Base-by-base conservation (phyloP, 2,113 vertebrate genomes). In the Emydura subglobosa region DNA sequence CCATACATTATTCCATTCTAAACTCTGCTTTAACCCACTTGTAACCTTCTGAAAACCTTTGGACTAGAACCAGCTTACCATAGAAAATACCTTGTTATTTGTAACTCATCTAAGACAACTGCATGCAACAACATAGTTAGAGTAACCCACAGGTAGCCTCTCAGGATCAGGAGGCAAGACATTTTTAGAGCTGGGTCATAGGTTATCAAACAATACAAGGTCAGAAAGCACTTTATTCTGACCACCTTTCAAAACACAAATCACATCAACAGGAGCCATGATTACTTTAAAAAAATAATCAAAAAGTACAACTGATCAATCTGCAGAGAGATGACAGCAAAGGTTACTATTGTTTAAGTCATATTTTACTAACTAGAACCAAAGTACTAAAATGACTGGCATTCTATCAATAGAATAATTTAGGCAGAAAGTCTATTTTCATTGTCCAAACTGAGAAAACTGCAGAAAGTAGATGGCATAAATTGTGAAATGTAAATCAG, bases 1-100 rank as follows among this genome's bases (percentile, higher is more conserved):
- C 96, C 94, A 96, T 86, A 94, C 96, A 31, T 65, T 65, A n/a
- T 96, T 97, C 88, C 85, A 96, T 92, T 97, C 87, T 95, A 96
- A 96, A 96, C 94, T 93, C 81, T 95, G 53, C 92, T 96, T 97
- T 97, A 97, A 96, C 94, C 92, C 96, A 95, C 96, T 97, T 97
- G 96, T 95, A 97, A 94, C 94, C 88, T 95, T 97, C 83, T 97
- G 59, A 94, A 68, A 68, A 68, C 7, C 39, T 68, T 68, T 68
- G 91, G 95, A 59, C 87, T 88, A 91, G 87, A 97, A 97, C 96
- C 95, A 89, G 97, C 95, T 92, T 83, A 93, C 94, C 96, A 81
- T 85, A 94, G 44, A 87, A 88, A 95, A 96, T 95, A 95, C 95
- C 93, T 96, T 95, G 25, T 85, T 87, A 83, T 91, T 95, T 94